Conservation (phyloP, 2,888 invertebrate species). For the Parasteatoda lunata region DNA sequence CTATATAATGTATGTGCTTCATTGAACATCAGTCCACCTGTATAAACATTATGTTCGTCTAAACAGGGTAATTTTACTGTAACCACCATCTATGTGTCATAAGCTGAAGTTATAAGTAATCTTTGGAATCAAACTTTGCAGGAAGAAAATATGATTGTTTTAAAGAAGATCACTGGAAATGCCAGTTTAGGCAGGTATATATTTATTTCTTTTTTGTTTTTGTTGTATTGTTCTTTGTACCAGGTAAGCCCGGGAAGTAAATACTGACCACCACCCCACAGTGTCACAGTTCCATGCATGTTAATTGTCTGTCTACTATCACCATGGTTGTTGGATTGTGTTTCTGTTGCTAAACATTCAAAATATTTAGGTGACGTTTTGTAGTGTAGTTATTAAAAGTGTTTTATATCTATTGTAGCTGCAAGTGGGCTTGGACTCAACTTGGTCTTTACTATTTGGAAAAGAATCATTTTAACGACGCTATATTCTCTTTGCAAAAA, state of each 20-base stretch:
- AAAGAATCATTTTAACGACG: slow-evolving; percentile 82
- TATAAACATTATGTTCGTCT: too few species aligned
- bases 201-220: neutral
- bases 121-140: slow-evolving; percentile 5
- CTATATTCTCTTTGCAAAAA: slow-evolving; percentile 84
- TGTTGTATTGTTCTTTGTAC: too few species aligned
- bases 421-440: slow-evolving; percentile 87
- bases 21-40: too few species aligned
- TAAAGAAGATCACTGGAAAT: slow-evolving; percentile 52
- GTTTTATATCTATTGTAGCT: slow-evolving; percentile 72
- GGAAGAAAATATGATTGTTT: slow-evolving; percentile 56
- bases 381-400: neutral
- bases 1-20: too few species aligned
- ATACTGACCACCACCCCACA: too few species aligned
- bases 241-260: too few species aligned
- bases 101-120: neutral
- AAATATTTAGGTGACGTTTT: too few species aligned
- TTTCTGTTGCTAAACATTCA: too few species aligned
- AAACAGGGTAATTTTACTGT: neutral
- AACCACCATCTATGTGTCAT: neutral
- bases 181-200: slow-evolving; percentile 44
- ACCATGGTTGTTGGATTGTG: too few species aligned
- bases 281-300: too few species aligned
- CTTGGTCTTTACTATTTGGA: slow-evolving; percentile 87
- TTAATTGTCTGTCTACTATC: too few species aligned